Evolutionary conservation across 2,888 invertebrate genomes (phyloP).

Genomic region (Melinopterus prodromus): DNA sequence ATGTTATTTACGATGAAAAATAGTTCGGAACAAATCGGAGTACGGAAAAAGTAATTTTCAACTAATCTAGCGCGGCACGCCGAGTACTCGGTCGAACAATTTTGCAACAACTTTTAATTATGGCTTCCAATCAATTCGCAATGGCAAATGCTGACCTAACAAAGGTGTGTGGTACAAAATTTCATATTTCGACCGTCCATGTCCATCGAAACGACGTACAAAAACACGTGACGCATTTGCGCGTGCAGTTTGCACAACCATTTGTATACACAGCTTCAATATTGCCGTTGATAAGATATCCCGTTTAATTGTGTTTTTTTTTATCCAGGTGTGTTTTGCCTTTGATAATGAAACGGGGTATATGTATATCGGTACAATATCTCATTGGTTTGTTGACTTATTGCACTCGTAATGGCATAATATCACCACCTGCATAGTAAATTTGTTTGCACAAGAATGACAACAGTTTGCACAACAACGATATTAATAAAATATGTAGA

Average conservation of each 20-base stretch:
- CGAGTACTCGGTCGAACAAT: neutral
- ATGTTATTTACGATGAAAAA: neutral
- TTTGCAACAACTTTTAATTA: conserved; percentile 4
- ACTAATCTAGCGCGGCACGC: neutral
- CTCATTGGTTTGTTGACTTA: no score
- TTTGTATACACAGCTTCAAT: neutral
- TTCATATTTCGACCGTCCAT: neutral
- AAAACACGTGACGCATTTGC: neutral
- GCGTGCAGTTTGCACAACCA: neutral
- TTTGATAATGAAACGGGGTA: neutral
- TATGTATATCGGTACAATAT: neutral
- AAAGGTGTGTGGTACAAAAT: neutral
- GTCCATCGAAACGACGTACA: neutral
- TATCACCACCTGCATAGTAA: no score
- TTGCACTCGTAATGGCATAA: no score
- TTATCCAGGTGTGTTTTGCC: neutral
- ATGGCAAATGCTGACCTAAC: neutral
- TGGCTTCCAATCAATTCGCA: neutral
- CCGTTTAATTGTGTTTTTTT: neutral
- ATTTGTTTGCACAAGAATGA: no score
- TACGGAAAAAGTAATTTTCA: neutral
- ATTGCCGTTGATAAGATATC: neutral
- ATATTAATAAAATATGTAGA: no score
- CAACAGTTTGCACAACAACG: no score
- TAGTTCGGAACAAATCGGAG: neutral